phyloP scores from a whole-genome alignment of 92 coral and sea anemone genomes.

The Scolanthus callimorphus region DNA sequence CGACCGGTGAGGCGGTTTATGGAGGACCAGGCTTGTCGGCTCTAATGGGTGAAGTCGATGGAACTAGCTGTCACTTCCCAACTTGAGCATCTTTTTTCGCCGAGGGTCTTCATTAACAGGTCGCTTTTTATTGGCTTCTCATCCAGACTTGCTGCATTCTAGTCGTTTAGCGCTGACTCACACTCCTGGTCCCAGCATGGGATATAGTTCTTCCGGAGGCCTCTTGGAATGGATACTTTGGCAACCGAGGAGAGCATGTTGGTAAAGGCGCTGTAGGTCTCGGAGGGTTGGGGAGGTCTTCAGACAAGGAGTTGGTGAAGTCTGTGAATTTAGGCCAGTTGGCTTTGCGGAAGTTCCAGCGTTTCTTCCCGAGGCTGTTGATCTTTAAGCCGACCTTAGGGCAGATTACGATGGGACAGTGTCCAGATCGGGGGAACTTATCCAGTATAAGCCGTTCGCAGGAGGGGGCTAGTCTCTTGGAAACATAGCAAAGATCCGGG shows the following conservation, averaged over 20 bases:
- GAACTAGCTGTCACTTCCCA: too few species aligned
- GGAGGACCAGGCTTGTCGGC: too few species aligned
- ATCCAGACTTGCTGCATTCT: background rate
- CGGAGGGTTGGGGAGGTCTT: constrained; percentile 1
- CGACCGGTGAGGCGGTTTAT: too few species aligned
- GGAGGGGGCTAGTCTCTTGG: background rate
- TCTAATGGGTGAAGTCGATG: too few species aligned
- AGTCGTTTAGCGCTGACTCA: background rate
- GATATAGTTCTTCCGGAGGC: background rate
- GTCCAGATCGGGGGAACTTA: too few species aligned
- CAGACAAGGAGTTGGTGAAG: constrained; percentile 6
- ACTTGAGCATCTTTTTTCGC: too few species aligned
- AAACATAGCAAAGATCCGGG: constrained; percentile 21
- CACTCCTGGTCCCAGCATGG: constrained; percentile 1
- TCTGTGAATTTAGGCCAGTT: constrained; percentile 6
- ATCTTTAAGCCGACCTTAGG: too few species aligned
- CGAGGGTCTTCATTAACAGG: too few species aligned
- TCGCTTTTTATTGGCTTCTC: too few species aligned
- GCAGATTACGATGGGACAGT: too few species aligned
- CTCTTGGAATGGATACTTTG: background rate
- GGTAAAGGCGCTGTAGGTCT: background rate
- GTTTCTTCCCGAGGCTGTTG: constrained; percentile 14
- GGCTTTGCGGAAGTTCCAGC: constrained; percentile 15
- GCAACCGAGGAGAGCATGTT: background rate
- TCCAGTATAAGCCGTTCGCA: too few species aligned